These are phyloP conservation scores for Colaptes auratus DNA, from an alignment of 2,113 vertebrate genomes.

Conservation along the genomic window DNA sequence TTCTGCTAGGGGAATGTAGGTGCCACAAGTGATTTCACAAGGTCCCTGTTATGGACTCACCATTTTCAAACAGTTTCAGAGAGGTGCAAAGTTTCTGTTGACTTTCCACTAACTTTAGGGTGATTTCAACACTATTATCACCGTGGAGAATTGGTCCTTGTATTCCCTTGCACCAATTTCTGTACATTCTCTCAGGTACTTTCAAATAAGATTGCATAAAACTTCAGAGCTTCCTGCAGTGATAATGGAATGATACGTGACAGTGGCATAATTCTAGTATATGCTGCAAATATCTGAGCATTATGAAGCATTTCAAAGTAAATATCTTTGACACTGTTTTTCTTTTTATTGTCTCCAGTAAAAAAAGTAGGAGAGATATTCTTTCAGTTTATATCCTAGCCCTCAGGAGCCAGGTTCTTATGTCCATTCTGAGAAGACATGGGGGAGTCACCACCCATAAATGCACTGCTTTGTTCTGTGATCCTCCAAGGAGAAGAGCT, in stretches of 20 bases:
- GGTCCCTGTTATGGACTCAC: neutral
- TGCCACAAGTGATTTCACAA: neutral
- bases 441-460: neutral
- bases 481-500: neutral
- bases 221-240: neutral
- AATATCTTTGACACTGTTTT: neutral
- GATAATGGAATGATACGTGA: neutral
- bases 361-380: neutral
- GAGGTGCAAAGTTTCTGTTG: neutral
- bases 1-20: neutral
- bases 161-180: neutral
- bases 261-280: neutral
- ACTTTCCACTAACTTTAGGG: neutral
- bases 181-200: neutral
- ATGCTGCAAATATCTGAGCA: neutral
- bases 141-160: neutral
- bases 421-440: neutral
- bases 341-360: neutral
- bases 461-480: neutral
- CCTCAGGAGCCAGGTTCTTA: neutral
- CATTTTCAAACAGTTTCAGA: neutral
- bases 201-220: neutral
- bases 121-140: neutral
- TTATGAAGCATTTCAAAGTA: neutral
- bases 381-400: neutral